Evolutionary conservation across 1,140 invertebrate genomes (phyloP), one percentile per base, ranked within the genome.

Genomic region (Lanistes nyassanus): DNA sequence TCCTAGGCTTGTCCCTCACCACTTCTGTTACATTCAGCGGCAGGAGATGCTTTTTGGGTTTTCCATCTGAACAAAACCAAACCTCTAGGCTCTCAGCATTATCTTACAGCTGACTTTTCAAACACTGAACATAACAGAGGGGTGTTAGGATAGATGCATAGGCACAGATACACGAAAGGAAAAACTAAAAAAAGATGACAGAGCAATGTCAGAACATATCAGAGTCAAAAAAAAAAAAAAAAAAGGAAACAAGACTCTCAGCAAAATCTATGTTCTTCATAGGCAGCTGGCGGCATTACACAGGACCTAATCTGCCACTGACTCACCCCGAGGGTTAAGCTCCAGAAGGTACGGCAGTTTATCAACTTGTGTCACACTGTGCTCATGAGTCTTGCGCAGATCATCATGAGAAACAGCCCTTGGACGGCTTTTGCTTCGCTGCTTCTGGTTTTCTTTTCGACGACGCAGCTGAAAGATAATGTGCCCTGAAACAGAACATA

Each of bases 11-110:
- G 90, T 81, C 93, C 69, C 91, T 92, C 11, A 94, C 94, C 39
- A 94, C 93, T 85, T 94, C 93, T 9, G 93, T 94, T 13, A 94
- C 93, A 82, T 94, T 93, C 3, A 92, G 90, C 74, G 93, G 92
- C 16, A 94, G 88, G 21, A 91, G 89, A 82, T 94, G 92, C 90
- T 90, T 58, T 89, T 89, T 31, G 90, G 91, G 56, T 89, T 90
- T 55, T 3, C 93, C 93, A 87, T 93, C 93, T 87, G 83, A 82
- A 79, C 74, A 19, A 78, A 72, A 75, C 23, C 56, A 77, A 75
- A 47, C 42, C 5, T 16, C 42, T 6, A 47, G 9, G 42, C 42
- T 3, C 42, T 47, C 42, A 47, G 9, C 42, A 47, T 47, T 6
- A 47, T 47, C 9, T 47, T 47, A 47, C 2, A 47, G 19, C n/a